Base-by-base conservation (phyloP, 2,797 vertebrate genomes). In the Nannoperca australis region DNA sequence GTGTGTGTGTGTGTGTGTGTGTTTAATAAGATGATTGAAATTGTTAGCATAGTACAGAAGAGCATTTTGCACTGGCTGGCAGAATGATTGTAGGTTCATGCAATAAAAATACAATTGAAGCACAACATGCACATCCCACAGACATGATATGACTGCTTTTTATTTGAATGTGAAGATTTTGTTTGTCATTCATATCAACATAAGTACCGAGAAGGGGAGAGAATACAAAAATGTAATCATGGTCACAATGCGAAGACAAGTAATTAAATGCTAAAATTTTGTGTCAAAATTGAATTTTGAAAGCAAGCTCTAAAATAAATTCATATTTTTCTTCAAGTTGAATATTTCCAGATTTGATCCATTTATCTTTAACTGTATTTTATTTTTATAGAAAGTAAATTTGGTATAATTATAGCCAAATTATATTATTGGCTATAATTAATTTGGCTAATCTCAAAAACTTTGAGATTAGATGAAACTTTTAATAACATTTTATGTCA, bases 11-110 rank as follows among this genome's bases (percentile, higher is more conserved):
- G 64, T 69, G 54, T 65, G 59, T 40, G 69, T 86, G 81, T 76
- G 82, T 91, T 87, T 90, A 91, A 92, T 88, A 87, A 85, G 89
- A 93, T 89, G 90, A 92, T 87, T 91, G 89, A 89, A 81, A 88
- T 87, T 82, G 87, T 86, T 85, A 85, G 79, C 60, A 70, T 83
- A 81, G 85, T 86, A 88, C 73, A 89, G 82, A 85, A 18, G 62
- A 86, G 76, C 62, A 56, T 84, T 83, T 65, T 77, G 74, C 71
- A 83, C 34, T 62, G 67, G 59, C 50, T 81, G 78, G 73, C 65
- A 79, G 66, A 87, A 88, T 79, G 82, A 85, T 82, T 87, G 78
- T 74, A 78, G 78, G 58, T 60, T 85, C n/a, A 49, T 67, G 51
- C 4, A 18, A 74, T 73, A 70, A 58, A 81, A 76, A 86, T 30